These are phyloP conservation scores for Heliconius sara DNA, from an alignment of 2,888 invertebrate species.

Conservation along the genomic window DNA sequence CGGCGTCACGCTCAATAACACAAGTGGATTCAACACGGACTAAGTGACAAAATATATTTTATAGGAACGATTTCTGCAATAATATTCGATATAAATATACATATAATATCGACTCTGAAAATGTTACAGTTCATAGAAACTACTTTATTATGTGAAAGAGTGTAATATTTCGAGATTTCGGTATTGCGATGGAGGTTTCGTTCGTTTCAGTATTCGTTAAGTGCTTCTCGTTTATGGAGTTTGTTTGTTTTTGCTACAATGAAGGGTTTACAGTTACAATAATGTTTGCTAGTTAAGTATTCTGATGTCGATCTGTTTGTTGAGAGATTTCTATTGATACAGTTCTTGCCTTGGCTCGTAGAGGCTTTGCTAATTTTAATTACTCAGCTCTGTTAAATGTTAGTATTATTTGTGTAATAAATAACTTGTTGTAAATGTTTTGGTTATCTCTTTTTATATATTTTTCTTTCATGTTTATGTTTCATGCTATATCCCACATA, in stretches of 20 bases:
- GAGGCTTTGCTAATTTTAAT: neutral
- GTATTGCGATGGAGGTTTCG: neutral
- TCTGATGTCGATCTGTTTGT: slow-evolving; percentile 4
- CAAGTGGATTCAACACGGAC: slow-evolving; percentile 60
- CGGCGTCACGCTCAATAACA: slow-evolving; percentile 37
- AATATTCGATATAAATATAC: slow-evolving; percentile 60
- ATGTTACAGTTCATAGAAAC: slow-evolving; percentile 21
- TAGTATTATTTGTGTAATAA: neutral
- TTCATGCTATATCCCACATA: neutral
- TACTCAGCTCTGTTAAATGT: neutral
- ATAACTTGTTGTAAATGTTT: too few species aligned
- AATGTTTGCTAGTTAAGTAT: slow-evolving; percentile 12
- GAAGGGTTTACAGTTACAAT: slow-evolving; percentile 19
- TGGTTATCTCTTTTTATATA: too few species aligned
- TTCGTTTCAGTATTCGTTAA: slow-evolving; percentile 15
- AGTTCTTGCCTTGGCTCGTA: neutral
- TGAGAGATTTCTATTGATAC: neutral
- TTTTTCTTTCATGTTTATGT: too few species aligned
- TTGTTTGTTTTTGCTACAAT: slow-evolving; percentile 17
- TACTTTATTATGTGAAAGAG: slow-evolving; percentile 7
- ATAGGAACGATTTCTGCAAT: slow-evolving; percentile 70
- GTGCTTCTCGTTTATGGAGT: slow-evolving; percentile 6
- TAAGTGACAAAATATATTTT: slow-evolving; percentile 73
- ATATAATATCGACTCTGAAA: slow-evolving; percentile 9
- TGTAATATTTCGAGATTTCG: slow-evolving; percentile 21